Evolutionary conservation across 37 sponge, comb jelly and placozoan genomes (phyloP).

Genomic region (Crambe crambe): DNA sequence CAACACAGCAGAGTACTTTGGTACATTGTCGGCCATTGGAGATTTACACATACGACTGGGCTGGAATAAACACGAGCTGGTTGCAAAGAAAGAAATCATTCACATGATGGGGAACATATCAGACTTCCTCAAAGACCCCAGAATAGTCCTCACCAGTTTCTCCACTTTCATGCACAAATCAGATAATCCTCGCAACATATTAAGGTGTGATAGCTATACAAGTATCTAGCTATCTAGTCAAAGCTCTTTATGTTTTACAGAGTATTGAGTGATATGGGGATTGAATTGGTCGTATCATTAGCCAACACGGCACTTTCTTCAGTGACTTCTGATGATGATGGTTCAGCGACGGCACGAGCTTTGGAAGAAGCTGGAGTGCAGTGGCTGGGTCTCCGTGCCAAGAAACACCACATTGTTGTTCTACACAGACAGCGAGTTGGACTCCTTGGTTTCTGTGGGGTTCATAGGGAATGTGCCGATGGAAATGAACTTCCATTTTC

Average conservation of each 20-base stretch:
- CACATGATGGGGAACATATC: conserved; percentile 4
- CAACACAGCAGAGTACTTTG: background rate
- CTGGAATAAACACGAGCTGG: background rate
- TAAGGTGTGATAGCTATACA: background rate
- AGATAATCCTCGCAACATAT: background rate
- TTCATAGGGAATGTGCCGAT: conserved; percentile 40
- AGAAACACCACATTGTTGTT: conserved; percentile 19
- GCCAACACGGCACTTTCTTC: conserved; percentile 20
- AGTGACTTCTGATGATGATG: background rate
- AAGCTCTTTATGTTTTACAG: background rate
- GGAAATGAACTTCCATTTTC: conserved; percentile 18
- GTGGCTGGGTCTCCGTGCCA: conserved; percentile 67
- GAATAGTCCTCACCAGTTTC: conserved; percentile 15
- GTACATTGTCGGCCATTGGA: conserved; percentile 13
- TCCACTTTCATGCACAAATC: background rate
- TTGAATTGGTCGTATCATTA: conserved; percentile 43
- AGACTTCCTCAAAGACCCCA: background rate
- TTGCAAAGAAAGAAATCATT: background rate
- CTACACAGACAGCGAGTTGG: conserved; percentile 48
- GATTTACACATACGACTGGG: conserved; percentile 15
- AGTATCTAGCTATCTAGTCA: background rate
- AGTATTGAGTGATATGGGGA: background rate
- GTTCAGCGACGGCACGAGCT: background rate
- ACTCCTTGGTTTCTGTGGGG: conserved; percentile 60
- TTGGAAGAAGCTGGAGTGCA: conserved; percentile 39